Evolutionary conservation across 2,113 vertebrate genomes (phyloP), one percentile per base, ranked within the genome.

Genomic region (Grallaria varia): DNA sequence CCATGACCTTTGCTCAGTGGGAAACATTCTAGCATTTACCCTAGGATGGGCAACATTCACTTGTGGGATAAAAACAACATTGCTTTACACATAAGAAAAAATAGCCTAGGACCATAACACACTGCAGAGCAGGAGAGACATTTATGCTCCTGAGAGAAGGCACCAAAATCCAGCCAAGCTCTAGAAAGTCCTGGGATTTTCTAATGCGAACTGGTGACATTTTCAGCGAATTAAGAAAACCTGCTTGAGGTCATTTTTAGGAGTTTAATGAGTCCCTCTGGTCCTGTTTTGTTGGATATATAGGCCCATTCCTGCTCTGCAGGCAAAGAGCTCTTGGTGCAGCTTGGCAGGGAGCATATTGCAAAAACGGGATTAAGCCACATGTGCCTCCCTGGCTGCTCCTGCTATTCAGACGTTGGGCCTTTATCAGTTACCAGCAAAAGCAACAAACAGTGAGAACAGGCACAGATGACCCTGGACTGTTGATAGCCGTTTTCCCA

Each of bases 341-440:
- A 85, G 58, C 42, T 90, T 83, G 39, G 75, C 82, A 66, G 39
- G 30, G 76, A 92, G 3, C 0, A 0, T 23, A 67, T 27, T 95
- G 39, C 50, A 95, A 90, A 84, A 91, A 78, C 0, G 8, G 47
- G 85, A 88, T 84, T 85, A 93, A 90, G 27, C 47, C 40, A 58
- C 52, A 10, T 6, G 33, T 50, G 53, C 71, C 84, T 93, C 47
- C 72, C 47, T 74, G 33, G 60, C 83, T 64, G 60, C 85, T 93
- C 64, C 56, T n/a, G 56, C 74, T 95, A 58, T 27, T 88, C 53
- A 78, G 68, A 66, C 2, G 0, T 10, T 31, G 44, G 44, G 76
- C 79, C 59, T 95, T 85, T 84, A 95, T 92, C 96, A 90, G 60
- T 85, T 64, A 93, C 59, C 68, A 93, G 76, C 67, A 93, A 90